Base-by-base conservation (phyloP, 1,140 invertebrate genomes). In the Bombus ignitus region DNA sequence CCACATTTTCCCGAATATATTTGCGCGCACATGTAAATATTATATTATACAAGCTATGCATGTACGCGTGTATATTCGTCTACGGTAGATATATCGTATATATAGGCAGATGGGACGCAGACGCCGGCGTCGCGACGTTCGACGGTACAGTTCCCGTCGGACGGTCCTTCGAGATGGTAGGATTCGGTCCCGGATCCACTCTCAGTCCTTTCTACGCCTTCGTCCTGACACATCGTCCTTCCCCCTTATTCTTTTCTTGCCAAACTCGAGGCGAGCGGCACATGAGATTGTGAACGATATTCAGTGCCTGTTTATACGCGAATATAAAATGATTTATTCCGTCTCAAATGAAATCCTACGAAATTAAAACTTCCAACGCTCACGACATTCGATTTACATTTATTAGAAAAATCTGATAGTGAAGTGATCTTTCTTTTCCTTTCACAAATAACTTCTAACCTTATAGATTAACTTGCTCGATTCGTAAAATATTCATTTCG, bases 41-140 rank as follows among this genome's bases (percentile, higher is more conserved):
- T 90, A 62, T 77, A 80, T 90, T 90, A 90, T 86, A 88, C 78
- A 88, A 86, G 42, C 80, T 66, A 65, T 68, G 70, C 83, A 88
- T 85, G 85, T 85, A 47, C 72, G 74, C 47, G 57, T 59, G 62
- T 90, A 85, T 82, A 65, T 88, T 83, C 87, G 81, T 73, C 74
- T 73, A 82, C 68, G 37, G 39, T 44, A 72, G 57, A 86, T 81
- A 85, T 88, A 82, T 81, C 32, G 32, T 66, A 42, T 87, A 87
- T 81, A 89, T 87, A 89, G 91, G 89, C 89, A 91, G 89, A 93
- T 90, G 90, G 92, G 90, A 94, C 93, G 93, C 93, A 94, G 93
- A 94, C 93, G 93, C 93, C 91, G 91, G 89, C 94, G 93, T 93
- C 94, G 94, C 94, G 94, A 94, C 94, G 94, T 94, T 94, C 94